Conservation (phyloP, 53 echinoderm and acorn worm genomes). For the Stichopus horrens region DNA sequence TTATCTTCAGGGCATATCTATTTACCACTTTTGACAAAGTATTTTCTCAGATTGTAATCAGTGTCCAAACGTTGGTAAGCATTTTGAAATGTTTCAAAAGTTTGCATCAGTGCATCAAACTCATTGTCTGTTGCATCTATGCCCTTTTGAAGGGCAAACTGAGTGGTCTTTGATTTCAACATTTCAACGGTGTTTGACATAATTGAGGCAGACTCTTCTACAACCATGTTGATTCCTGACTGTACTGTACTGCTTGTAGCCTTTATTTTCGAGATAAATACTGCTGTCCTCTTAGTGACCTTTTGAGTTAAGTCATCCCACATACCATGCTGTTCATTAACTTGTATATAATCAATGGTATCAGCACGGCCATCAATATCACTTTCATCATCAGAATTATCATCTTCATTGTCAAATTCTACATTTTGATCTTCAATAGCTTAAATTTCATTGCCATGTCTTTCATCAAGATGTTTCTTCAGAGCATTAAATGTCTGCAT, state of each 20-base stretch:
- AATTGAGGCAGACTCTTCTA: conserved; percentile 5
- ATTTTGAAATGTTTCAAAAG: conserved; percentile 24
- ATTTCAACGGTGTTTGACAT: conserved; percentile 4
- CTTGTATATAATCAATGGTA: not conserved
- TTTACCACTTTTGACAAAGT: conserved; percentile 41
- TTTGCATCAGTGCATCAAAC: conserved; percentile 7
- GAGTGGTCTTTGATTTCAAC: conserved; percentile 17
- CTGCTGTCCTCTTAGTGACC: not conserved
- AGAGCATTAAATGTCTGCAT: not conserved
- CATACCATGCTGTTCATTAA: not conserved
- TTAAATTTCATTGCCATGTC: not conserved
- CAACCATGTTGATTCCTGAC: not conserved
- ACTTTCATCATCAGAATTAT: not conserved
- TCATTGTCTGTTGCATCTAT: conserved; percentile 13
- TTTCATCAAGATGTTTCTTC: conserved; percentile 26
- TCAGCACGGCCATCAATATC: not conserved
- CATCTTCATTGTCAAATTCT: not conserved
- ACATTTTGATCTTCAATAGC: not conserved
- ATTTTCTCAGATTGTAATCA: conserved; percentile 57
- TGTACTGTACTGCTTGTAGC: conserved; percentile 27
- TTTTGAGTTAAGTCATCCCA: not conserved
- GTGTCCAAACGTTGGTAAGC: conserved; percentile 42
- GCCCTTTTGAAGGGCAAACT: conserved; percentile 2
- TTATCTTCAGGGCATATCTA: conserved; percentile 46
- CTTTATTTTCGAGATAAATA: conserved; percentile 41